Percentiles rank a stretch among this genome's conserved stretches.
These are phyloP conservation scores for Corythucha ciliata DNA, from an alignment of 2,888 invertebrate genomes.

Conservation along the genomic window DNA sequence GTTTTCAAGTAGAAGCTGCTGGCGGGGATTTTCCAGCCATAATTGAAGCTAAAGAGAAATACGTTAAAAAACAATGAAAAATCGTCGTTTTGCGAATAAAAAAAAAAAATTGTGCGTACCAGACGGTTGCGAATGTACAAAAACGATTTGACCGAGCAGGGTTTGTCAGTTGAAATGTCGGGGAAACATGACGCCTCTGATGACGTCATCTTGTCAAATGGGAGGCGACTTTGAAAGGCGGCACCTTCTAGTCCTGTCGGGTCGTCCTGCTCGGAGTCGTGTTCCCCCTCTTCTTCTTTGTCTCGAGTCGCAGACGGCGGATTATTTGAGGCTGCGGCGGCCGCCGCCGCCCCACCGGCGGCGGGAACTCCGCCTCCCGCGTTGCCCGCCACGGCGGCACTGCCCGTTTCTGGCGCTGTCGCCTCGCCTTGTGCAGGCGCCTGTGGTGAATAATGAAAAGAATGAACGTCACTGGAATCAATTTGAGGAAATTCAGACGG, in stretches of 20 bases:
- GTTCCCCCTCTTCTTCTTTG: constrained; percentile 42
- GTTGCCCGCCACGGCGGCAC: too few species aligned
- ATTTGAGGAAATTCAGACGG: too few species aligned
- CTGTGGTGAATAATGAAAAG: too few species aligned
- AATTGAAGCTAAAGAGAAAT: constrained; percentile 56
- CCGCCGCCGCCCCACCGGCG: constrained; percentile 8
- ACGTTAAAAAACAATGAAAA: constrained; percentile 20
- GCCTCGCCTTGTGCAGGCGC: too few species aligned
- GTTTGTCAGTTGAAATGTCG: constrained; percentile 55
- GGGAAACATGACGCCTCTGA: constrained; percentile 89
- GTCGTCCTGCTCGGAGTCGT: constrained; percentile 48
- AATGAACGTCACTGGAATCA: too few species aligned
- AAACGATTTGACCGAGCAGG: constrained; percentile 77
- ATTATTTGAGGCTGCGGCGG: constrained; percentile 8
- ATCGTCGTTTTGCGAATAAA: background rate
- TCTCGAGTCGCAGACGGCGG: constrained; percentile 31
- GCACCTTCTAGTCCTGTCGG: constrained; percentile 76
- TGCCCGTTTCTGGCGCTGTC: too few species aligned
- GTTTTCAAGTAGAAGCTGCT: constrained; percentile 75
- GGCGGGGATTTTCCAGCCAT: constrained; percentile 93
- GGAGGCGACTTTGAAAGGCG: constrained; percentile 86
- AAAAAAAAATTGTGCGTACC: constrained; percentile 41
- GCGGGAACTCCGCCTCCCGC: too few species aligned
- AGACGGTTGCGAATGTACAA: constrained; percentile 84
- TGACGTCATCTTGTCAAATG: constrained; percentile 88